A percentile compares a stretch with the other conserved stretches of the same genome.
These are phyloP conservation scores for Drosophila lacicola DNA, from an alignment of 2,888 invertebrate species.

Conservation along the genomic window DNA sequence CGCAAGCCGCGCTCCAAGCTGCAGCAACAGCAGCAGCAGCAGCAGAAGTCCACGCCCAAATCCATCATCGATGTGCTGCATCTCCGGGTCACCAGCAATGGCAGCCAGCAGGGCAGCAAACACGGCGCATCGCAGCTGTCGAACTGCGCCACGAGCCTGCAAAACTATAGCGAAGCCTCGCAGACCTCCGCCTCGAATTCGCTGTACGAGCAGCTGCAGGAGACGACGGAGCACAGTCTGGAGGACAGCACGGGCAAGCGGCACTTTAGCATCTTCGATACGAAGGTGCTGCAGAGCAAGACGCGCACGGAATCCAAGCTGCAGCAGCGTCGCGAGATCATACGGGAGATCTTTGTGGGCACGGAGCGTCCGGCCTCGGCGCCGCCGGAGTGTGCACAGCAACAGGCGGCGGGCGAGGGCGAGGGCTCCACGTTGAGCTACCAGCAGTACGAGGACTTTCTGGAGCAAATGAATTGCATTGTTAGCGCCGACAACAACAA, in stretches of 20 bases:
- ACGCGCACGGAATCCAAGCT: constrained; percentile 91
- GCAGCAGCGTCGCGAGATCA: constrained; percentile 90
- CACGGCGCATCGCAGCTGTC: constrained; percentile 1
- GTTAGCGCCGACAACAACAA: constrained; percentile 76
- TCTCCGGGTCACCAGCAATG: constrained; percentile 79
- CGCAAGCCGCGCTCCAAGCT: constrained; percentile 32
- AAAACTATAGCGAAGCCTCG: constrained; percentile 71
- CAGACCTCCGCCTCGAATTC: constrained; percentile 81
- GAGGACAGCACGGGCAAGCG: constrained; percentile 64
- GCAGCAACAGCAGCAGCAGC: constrained; percentile 30
- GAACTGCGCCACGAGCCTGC: constrained; percentile 45
- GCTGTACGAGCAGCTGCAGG: constrained; percentile 70
- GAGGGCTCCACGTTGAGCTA: constrained; percentile 67
- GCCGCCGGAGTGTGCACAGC: constrained; percentile 87
- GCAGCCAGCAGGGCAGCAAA: constrained; percentile 17
- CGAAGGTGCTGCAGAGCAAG: constrained; percentile 90
- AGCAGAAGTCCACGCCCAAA: constrained; percentile 58
- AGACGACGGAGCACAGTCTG: constrained; percentile 39
- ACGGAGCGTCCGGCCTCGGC: constrained; percentile 92
- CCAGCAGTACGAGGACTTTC: constrained; percentile 83
- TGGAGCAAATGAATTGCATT: constrained; percentile 82
- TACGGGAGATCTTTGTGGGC: constrained; percentile 92
- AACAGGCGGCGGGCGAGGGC: constrained; percentile 53
- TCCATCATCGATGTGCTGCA: constrained; percentile 85
- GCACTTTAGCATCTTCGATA: constrained; percentile 87